Evolutionary conservation across 2,888 invertebrate genomes (phyloP), one percentile per base, ranked within the genome.

Genomic region (Seira ritae): DNA sequence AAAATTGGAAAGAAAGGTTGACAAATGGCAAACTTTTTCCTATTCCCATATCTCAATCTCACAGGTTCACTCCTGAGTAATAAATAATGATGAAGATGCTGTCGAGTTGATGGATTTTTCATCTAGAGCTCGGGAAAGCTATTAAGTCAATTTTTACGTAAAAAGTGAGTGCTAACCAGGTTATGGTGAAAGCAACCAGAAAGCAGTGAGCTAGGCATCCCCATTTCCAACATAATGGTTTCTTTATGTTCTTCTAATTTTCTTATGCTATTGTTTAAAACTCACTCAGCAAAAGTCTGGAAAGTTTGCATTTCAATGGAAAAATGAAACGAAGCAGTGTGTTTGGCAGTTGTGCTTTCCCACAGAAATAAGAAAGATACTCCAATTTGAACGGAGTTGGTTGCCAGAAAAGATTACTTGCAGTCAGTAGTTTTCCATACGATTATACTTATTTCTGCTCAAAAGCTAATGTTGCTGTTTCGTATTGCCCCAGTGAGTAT

Each of bases 221-320:
- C 15, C 55, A 8, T 55, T 55, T 3, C 15, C 3, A 8, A 8
- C 55, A 12, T 55, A 55, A 55, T 55, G 55, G 55, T 3, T 55
- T 55, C 31, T 55, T 55, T 55, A 17, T 55, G 55, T 55, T 55
- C 55, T 3, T 31, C 31, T 12, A 55, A 17, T 55, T 55, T 55
- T 55, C 55, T 55, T 55, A 55, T 15, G 55, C 55, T 55, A 4
- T 55, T 55, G 55, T 55, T 55, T 55, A 55, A 55, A 55, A 55
- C 12, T 55, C 31, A 8, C 31, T 31, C 2, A 31, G 31, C 31
- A 8, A 55, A 12, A 3, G 55, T 55, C 55, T 55, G 15, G 55
- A 55, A 55, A 55, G 55, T 55, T 55, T 55, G 55, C 1, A 3
- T 55, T 55, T 55, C 55, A 55, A 55, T 55, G 17, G 55, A 55